These are phyloP conservation scores for Penaeus indicus DNA, from an alignment of 1,140 invertebrate species.

Conservation along the genomic window DNA sequence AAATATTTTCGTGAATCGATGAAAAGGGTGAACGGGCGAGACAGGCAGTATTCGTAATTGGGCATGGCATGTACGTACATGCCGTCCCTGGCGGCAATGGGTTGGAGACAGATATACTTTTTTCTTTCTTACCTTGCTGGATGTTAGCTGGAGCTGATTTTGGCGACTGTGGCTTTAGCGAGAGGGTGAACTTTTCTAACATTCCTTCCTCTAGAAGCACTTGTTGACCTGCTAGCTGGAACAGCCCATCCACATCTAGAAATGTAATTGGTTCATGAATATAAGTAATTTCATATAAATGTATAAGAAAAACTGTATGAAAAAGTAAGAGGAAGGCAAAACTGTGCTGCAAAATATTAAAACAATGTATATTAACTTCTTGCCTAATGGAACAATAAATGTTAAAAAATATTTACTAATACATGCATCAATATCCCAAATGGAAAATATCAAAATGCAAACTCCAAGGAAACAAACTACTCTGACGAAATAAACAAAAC, in stretches of 20 bases:
- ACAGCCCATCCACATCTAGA: conserved; percentile 44
- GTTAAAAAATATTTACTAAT: too few species aligned
- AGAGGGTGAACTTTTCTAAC: conserved; percentile 52
- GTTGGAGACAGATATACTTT: neutral
- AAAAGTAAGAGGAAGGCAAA: neutral
- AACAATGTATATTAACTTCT: too few species aligned
- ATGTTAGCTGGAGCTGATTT: neutral
- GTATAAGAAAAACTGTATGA: neutral
- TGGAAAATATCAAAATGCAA: too few species aligned
- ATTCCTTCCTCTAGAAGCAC: conserved; percentile 46
- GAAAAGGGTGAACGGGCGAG: too few species aligned
- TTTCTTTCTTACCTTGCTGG: neutral
- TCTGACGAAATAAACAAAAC: neutral
- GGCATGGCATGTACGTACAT: too few species aligned
- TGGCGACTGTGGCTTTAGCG: conserved; percentile 9
- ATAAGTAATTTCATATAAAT: neutral
- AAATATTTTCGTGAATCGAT: too few species aligned
- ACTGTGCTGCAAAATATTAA: too few species aligned
- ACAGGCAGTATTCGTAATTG: too few species aligned
- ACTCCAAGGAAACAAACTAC: too few species aligned
- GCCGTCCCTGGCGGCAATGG: too few species aligned
- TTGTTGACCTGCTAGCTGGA: conserved; percentile 44
- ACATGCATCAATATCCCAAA: too few species aligned
- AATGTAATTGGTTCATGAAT: neutral
- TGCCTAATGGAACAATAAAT: too few species aligned